Conservation (phyloP, 2,113 vertebrate species). For the Melanostigma gelatinosum region DNA sequence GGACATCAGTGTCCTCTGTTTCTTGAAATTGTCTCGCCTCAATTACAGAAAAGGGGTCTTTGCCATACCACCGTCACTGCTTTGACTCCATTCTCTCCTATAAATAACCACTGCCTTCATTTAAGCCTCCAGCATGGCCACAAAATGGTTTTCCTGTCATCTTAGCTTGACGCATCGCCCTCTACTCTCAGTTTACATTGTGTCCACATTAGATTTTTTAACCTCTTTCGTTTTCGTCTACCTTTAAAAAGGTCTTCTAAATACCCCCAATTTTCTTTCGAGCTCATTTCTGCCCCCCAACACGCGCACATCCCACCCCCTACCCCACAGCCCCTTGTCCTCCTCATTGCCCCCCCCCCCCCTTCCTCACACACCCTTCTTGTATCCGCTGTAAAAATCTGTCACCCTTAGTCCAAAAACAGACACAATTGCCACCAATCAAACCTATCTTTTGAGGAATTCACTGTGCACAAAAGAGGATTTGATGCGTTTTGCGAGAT, state of each 20-base stretch:
- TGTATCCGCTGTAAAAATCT: slow-evolving; percentile 72
- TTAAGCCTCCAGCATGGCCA: slow-evolving; percentile 65
- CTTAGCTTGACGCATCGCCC: slow-evolving; percentile 70
- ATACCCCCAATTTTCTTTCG: slow-evolving; percentile 70
- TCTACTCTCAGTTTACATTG: slow-evolving; percentile 57
- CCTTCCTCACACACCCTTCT: slow-evolving; percentile 74
- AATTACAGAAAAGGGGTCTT: slow-evolving; percentile 16
- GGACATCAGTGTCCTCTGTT: slow-evolving; percentile 50
- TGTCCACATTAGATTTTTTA: slow-evolving; percentile 56
- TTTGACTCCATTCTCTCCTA: slow-evolving; percentile 61
- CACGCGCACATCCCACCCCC: slow-evolving; percentile 48
- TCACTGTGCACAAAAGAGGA: slow-evolving; percentile 30
- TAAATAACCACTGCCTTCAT: slow-evolving; percentile 67
- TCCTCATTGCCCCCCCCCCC: slow-evolving; percentile 52
- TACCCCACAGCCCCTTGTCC: slow-evolving; percentile 63
- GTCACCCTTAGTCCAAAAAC: slow-evolving; percentile 48
- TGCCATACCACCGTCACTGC: slow-evolving; percentile 22
- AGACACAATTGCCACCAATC: slow-evolving; percentile 46
- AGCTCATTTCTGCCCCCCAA: slow-evolving; percentile 67
- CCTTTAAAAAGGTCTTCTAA: slow-evolving; percentile 54
- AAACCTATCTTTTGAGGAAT: slow-evolving; percentile 42
- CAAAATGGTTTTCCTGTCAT: slow-evolving; percentile 80
- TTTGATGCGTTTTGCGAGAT: slow-evolving; percentile 42
- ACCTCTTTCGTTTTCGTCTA: slow-evolving; percentile 25
- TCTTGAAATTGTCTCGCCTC: slow-evolving; percentile 30